These are phyloP conservation scores for Eubasilissa regina DNA, from an alignment of 1,140 invertebrate species.

Conservation along the genomic window DNA sequence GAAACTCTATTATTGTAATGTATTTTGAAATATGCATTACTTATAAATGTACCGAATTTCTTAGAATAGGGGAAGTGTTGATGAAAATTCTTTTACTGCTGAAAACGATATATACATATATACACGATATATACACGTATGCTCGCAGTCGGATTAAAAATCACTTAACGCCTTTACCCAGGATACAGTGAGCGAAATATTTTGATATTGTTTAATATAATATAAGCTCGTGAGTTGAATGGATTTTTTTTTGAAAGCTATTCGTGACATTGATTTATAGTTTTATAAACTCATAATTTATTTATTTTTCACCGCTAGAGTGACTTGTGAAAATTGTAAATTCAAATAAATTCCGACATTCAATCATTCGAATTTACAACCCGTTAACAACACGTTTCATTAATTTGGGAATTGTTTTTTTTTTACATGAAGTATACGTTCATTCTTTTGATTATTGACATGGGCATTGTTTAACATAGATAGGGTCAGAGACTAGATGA, in stretches of 20 bases:
- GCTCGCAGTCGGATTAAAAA: not conserved
- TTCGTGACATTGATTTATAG: slow-evolving; percentile 37
- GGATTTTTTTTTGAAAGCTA: slow-evolving; percentile 1
- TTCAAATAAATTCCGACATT: no score
- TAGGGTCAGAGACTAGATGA: no score
- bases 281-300: not conserved
- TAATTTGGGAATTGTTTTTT: no score
- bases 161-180: slow-evolving; percentile 12
- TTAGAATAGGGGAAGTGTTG: slow-evolving; percentile 30
- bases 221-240: slow-evolving; percentile 16
- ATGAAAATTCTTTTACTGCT: slow-evolving; percentile 29
- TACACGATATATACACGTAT: not conserved
- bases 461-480: no score
- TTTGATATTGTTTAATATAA: slow-evolving; percentile 9
- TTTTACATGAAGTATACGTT: no score
- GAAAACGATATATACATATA: slow-evolving; percentile 16
- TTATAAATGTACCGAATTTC: slow-evolving; percentile 46
- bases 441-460: no score
- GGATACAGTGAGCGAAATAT: not conserved
- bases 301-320: not conserved
- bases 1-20: slow-evolving; percentile 57
- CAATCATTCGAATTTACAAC: no score
- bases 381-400: no score
- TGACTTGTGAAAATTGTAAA: slow-evolving; percentile 19
- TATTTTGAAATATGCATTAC: slow-evolving; percentile 59